Evolutionary conservation across 2,113 vertebrate genomes (phyloP).

Genomic region (Thalassoma bifasciatum): DNA sequence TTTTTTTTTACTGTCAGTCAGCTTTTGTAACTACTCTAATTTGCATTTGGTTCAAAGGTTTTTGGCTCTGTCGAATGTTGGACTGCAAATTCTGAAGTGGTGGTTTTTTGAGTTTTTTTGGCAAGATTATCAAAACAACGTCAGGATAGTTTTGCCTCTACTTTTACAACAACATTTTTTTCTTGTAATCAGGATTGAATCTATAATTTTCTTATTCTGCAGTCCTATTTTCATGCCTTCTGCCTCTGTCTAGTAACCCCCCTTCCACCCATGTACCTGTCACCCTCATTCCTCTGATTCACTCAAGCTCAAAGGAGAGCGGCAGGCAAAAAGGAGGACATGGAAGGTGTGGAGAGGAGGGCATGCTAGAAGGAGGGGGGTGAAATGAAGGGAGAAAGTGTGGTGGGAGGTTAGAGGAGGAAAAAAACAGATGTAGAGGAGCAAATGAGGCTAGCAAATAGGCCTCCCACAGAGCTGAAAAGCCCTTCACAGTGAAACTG

Average conservation of each 20-base stretch:
- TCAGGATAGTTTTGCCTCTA: neutral
- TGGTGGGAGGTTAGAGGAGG: neutral
- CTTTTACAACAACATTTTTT: too few species aligned
- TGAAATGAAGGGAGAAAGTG: neutral
- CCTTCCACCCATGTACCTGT: constrained; percentile 66
- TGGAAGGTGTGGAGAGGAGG: constrained; percentile 32
- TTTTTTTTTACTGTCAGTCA: too few species aligned
- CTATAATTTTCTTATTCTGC: neutral
- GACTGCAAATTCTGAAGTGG: neutral
- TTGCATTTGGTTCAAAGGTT: too few species aligned
- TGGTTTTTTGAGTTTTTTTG: too few species aligned
- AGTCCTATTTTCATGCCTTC: neutral
- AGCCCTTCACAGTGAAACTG: constrained; percentile 73
- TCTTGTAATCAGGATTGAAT: neutral
- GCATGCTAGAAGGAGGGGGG: neutral
- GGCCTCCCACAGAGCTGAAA: constrained; percentile 53
- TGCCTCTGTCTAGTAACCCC: neutral
- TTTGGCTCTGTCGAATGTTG: too few species aligned
- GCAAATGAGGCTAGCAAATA: constrained; percentile 31
- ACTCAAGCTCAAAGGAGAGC: constrained; percentile 67
- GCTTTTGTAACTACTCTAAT: too few species aligned
- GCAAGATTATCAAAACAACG: neutral
- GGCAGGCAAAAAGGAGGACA: constrained; percentile 8
- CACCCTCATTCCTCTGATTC: constrained; percentile 76
- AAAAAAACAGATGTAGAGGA: constrained; percentile 43